These are phyloP conservation scores for Notocelia uddmanniana DNA, from an alignment of 2,888 invertebrate genomes.

Conservation along the genomic window DNA sequence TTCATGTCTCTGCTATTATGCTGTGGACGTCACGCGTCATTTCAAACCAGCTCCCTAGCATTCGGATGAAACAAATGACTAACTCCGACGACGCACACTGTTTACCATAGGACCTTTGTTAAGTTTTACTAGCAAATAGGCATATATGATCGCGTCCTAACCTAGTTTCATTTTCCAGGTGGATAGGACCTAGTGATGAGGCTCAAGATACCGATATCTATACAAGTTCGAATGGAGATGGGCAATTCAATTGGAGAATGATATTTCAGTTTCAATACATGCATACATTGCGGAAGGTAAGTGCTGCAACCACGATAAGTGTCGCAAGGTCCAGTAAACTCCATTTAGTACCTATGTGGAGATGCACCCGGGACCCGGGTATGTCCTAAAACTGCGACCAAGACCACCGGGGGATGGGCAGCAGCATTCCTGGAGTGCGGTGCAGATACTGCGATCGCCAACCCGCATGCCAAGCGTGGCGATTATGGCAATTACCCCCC, in stretches of 20 bases:
- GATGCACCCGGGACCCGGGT: no score
- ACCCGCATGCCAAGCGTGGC: no score
- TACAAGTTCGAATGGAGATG: conserved; percentile 91
- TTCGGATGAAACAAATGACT: background rate
- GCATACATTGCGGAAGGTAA: conserved; percentile 66
- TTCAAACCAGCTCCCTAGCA: background rate
- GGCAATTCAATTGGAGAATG: conserved; percentile 96
- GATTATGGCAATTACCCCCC: no score
- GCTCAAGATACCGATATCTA: conserved; percentile 93
- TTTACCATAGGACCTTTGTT: background rate
- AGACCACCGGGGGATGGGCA: no score
- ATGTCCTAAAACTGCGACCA: no score
- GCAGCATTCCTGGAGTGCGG: no score
- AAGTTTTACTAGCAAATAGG: no score
- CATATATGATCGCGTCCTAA: background rate
- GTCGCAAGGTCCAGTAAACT: no score
- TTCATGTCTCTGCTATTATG: no score
- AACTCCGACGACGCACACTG: background rate
- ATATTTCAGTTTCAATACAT: conserved; percentile 92
- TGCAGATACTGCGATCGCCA: no score
- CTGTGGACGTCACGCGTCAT: background rate
- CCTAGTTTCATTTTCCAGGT: conserved; percentile 78
- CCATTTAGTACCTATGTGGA: no score
- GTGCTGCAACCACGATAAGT: no score
- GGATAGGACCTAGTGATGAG: conserved; percentile 88